phyloP scores from a whole-genome alignment of 2,888 invertebrate species.

The Clitarchus hookeri region DNA sequence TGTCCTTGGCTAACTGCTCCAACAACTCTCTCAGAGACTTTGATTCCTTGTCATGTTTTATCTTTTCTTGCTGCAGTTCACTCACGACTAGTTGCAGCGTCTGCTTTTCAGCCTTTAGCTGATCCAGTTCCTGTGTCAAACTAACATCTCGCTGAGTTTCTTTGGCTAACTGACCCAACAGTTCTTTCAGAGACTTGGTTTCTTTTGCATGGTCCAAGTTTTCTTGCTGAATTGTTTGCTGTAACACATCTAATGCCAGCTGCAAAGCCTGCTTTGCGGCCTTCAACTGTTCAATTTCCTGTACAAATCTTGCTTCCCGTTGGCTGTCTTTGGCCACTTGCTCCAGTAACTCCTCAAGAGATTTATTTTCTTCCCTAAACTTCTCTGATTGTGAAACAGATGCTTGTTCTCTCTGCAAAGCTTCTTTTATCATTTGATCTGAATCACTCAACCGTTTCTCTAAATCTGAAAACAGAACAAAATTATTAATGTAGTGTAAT shows the following conservation, averaged over 20 bases:
- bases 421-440: background rate
- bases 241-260: constrained; percentile 4
- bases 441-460: background rate
- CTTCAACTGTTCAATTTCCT: background rate
- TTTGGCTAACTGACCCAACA: background rate
- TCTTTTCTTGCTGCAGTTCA: background rate
- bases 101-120: background rate
- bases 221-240: background rate
- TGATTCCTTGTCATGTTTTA: background rate
- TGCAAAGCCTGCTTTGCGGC: background rate
- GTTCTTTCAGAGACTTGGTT: background rate
- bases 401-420: background rate
- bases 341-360: background rate
- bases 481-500: too few species aligned
- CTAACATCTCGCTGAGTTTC: background rate
- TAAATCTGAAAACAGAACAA: background rate
- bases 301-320: background rate
- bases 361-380: background rate
- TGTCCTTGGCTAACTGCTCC: background rate
- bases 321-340: background rate
- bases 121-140: background rate
- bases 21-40: background rate
- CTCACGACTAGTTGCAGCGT: background rate
- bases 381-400: background rate
- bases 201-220: background rate